Evolutionary conservation across 2,797 vertebrate species (phyloP), one percentile per base, ranked within the genome.

Genomic region (Cyprinodon diabolis): DNA sequence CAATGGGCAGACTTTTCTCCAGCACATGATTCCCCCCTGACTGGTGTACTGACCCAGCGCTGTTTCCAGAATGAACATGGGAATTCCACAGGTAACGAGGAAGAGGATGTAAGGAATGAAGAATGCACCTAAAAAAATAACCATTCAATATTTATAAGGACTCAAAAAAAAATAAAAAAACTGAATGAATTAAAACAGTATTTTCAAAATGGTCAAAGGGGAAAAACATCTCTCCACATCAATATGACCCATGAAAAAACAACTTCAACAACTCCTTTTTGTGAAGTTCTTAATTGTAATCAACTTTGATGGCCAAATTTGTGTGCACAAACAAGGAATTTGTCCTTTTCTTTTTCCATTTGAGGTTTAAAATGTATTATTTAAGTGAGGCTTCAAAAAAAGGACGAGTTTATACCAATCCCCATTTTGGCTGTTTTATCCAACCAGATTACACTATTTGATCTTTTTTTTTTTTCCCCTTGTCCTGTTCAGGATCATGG

Each of bases 21-120:
- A 95, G 78, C 93, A 95, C 77, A 92, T 92, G 67, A 94, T 92
- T 1, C 93, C 93, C 2, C 93, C 93, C 79, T 90, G 93, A 77
- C 93, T 95, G 23, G 94, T 95, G 86, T 90, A 95, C 82, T 95
- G 94, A 23, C 94, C 94, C 77, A 95, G 72, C 14, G 93, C 80
- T 9, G 85, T 92, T 83, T 95, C 94, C 91, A 95, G 83, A 17
- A 94, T 51, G 65, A 95, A 94, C 75, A 95, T 82, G 6, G 95
- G 94, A 65, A 95, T 85, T 1, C 94, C 94, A 63, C 94, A 95
- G 37, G 88, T 89, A 25, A 88, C 79, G 52, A 95, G 91, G 79
- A 95, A 95, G 14, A 95, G 72, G 35, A 87, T 10, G 47, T 95
- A 95, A 7, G 94, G 95, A 47, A 95, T 88, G 58, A 95, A 90